Conservation (phyloP, 2,797 vertebrate species). For the Spea hammondii region DNA sequence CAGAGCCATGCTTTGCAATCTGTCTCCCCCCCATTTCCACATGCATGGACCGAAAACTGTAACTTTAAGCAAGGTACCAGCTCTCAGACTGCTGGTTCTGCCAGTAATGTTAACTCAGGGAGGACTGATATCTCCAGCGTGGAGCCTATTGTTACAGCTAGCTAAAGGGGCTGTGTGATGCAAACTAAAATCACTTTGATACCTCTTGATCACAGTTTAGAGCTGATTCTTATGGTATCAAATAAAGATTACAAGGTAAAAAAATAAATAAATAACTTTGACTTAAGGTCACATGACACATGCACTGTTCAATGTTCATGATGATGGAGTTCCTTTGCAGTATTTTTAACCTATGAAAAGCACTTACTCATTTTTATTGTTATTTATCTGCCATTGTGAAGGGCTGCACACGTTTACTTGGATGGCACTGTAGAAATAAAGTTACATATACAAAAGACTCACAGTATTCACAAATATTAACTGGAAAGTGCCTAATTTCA, state of each 20-base stretch:
- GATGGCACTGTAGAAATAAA: background rate
- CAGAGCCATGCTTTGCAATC: slow-evolving; percentile 52
- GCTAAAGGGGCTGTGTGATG: slow-evolving; percentile 36
- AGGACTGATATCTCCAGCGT: slow-evolving; percentile 57
- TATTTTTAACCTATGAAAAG: background rate
- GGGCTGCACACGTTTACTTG: background rate
- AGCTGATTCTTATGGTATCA: background rate
- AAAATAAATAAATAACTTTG: background rate
- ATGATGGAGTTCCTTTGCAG: background rate
- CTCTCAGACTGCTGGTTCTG: slow-evolving; percentile 37
- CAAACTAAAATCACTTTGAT: background rate
- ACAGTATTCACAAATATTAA: background rate
- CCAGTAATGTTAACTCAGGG: slow-evolving; percentile 54
- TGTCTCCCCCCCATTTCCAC: slow-evolving; percentile 37
- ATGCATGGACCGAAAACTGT: slow-evolving; percentile 53
- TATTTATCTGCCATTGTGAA: background rate
- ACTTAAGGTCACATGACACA: background rate
- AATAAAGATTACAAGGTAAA: background rate
- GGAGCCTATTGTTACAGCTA: slow-evolving; percentile 57
- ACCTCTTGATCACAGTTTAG: background rate
- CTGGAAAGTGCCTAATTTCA: background rate
- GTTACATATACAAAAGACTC: background rate
- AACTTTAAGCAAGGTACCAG: background rate
- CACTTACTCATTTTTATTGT: background rate
- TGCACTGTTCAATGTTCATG: background rate